phyloP scores from a whole-genome alignment of 2,888 invertebrate genomes.

The Drosophila borborema region DNA sequence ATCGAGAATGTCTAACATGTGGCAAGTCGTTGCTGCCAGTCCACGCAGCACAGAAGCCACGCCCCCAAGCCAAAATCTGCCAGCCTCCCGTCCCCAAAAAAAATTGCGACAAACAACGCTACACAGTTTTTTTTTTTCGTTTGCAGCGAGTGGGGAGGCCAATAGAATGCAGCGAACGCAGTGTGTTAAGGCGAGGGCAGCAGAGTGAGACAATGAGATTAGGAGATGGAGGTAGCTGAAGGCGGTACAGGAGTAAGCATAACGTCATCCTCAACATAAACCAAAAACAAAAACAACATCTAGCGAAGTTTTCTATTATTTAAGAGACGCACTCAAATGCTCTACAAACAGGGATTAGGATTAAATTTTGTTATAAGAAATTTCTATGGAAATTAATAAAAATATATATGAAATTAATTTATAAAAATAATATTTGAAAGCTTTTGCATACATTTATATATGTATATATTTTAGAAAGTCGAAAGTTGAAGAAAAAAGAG shows the following conservation, averaged over 20 bases:
- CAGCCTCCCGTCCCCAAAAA: neutral
- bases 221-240: neutral
- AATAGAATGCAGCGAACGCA: conserved; percentile 21
- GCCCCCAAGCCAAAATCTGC: neutral
- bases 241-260: conserved; percentile 42
- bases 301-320: conserved; percentile 14
- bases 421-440: no score
- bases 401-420: no score
- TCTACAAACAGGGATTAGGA: neutral
- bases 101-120: conserved; percentile 52
- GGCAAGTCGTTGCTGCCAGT: conserved; percentile 59
- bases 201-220: neutral
- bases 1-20: conserved; percentile 59
- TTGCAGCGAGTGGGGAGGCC: conserved; percentile 55
- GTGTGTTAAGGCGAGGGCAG: neutral
- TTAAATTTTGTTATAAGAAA: no score
- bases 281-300: neutral
- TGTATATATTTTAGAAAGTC: no score
- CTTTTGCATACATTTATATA: no score
- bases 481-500: no score
- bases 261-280: conserved; percentile 37
- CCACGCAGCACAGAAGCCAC: conserved; percentile 19
- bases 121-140: conserved; percentile 52
- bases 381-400: no score
- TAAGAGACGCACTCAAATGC: conserved; percentile 18